A percentile compares a stretch with the other conserved stretches of the same genome.
phyloP scores from a whole-genome alignment of 2,113 vertebrate genomes.

The Benitochromis conjunctus region DNA sequence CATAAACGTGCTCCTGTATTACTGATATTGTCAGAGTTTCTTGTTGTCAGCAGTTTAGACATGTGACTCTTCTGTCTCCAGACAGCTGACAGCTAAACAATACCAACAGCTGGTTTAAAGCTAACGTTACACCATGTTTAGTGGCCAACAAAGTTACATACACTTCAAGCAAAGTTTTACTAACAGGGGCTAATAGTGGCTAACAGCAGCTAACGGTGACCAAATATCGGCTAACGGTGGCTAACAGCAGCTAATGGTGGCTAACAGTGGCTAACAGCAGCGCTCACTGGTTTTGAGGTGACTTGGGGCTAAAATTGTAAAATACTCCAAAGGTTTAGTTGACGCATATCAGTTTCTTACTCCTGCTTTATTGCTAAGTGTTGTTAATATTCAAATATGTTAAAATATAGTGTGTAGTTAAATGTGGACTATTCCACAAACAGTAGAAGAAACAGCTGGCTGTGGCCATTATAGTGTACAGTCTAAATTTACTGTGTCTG shows the following conservation, averaged over 20 bases:
- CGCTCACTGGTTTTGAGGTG: not conserved
- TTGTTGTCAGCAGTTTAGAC: too few species aligned
- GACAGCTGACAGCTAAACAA: not conserved
- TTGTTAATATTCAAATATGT: not conserved
- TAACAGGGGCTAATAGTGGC: too few species aligned
- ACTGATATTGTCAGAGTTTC: too few species aligned
- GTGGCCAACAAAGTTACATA: not conserved
- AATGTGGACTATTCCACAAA: not conserved
- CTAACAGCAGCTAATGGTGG: too few species aligned
- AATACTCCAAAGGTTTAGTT: not conserved
- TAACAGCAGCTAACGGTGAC: too few species aligned
- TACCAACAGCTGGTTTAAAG: not conserved
- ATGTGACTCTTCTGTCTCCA: too few species aligned
- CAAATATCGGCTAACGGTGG: not conserved
- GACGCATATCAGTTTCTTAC: not conserved
- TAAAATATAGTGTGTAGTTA: not conserved
- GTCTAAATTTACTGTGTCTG: too few species aligned
- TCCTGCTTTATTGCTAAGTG: not conserved
- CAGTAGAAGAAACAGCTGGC: not conserved
- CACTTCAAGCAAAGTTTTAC: too few species aligned
- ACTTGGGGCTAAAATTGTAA: not conserved
- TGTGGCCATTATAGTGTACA: not conserved
- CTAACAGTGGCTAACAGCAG: not conserved
- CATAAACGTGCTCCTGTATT: too few species aligned
- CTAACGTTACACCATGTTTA: not conserved